These are phyloP conservation scores for Acrocera orbiculus DNA, from an alignment of 2,888 invertebrate genomes.

Conservation along the genomic window DNA sequence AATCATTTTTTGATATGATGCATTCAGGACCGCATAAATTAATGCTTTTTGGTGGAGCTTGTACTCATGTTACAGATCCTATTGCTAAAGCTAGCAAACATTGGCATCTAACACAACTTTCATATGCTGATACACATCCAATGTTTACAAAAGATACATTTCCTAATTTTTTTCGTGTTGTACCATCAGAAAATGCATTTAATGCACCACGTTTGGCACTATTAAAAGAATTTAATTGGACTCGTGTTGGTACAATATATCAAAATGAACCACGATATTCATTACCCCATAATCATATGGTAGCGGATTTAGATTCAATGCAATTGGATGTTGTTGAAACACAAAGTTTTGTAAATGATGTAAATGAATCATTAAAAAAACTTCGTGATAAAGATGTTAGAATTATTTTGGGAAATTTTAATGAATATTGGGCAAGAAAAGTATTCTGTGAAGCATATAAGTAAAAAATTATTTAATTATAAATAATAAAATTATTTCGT, in stretches of 20 bases:
- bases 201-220: constrained; percentile 80
- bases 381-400: constrained; percentile 81
- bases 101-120: constrained; percentile 92
- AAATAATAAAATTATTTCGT: constrained; percentile 1
- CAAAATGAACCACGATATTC: constrained; percentile 91
- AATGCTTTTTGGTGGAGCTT: constrained; percentile 92
- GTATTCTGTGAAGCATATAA: constrained; percentile 78
- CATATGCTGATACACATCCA: constrained; percentile 95
- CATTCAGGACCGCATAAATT: constrained; percentile 80
- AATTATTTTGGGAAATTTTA: constrained; percentile 91
- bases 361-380: constrained; percentile 57
- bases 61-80: constrained; percentile 91
- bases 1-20: constrained; percentile 95
- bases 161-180: constrained; percentile 92
- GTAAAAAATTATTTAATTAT: constrained; percentile 25
- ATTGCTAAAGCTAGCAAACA: constrained; percentile 93
- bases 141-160: constrained; percentile 88
- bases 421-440: constrained; percentile 78
- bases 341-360: constrained; percentile 83
- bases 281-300: constrained; percentile 72
- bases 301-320: constrained; percentile 67
- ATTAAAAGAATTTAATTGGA: constrained; percentile 90
- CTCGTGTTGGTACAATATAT: constrained; percentile 88
- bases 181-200: constrained; percentile 91
- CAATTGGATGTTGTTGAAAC: constrained; percentile 72